Evolutionary conservation across 2,888 invertebrate species (phyloP).

Genomic region (Augiades crinisus): DNA sequence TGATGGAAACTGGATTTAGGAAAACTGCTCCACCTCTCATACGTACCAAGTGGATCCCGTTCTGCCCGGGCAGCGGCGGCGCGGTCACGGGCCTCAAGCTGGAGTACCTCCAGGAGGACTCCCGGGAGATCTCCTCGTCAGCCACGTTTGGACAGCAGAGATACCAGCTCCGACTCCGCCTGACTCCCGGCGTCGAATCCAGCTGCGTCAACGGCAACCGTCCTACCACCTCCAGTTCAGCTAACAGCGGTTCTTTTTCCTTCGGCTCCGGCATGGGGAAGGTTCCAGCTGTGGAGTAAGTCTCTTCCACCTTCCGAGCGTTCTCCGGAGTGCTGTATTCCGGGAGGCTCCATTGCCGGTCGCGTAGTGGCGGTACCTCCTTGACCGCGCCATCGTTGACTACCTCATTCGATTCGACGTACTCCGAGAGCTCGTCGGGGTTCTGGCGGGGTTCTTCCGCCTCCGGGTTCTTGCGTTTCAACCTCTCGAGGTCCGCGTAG

Average conservation of each 20-base stretch:
- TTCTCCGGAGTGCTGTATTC: conserved; percentile 61
- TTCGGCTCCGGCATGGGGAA: conserved; percentile 75
- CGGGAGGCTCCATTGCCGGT: conserved; percentile 56
- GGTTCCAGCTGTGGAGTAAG: conserved; percentile 73
- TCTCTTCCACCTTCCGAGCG: conserved; percentile 54
- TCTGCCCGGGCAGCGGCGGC: conserved; percentile 57
- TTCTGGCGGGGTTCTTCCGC: conserved; percentile 45
- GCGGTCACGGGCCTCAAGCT: conserved; percentile 67
- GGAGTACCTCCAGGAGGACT: conserved; percentile 71
- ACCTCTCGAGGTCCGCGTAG: conserved; percentile 81
- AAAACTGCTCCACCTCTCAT: neutral
- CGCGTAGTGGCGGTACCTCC: conserved; percentile 61
- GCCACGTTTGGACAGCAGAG: conserved; percentile 78
- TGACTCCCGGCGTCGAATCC: conserved; percentile 58
- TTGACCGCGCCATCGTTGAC: conserved; percentile 57
- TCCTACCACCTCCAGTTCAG: conserved; percentile 67
- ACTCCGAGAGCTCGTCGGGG: conserved; percentile 74
- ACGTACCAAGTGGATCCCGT: conserved; percentile 51
- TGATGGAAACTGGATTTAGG: too few relatives aligned
- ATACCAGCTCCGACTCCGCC: conserved; percentile 82
- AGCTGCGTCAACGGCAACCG: conserved; percentile 62
- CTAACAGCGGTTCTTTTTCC: conserved; percentile 66
- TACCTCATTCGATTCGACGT: conserved; percentile 58
- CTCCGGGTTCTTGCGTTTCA: conserved; percentile 60
- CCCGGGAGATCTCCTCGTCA: conserved; percentile 65